phyloP scores from a whole-genome alignment of 2,888 invertebrate genomes.

The Acleris literana region DNA sequence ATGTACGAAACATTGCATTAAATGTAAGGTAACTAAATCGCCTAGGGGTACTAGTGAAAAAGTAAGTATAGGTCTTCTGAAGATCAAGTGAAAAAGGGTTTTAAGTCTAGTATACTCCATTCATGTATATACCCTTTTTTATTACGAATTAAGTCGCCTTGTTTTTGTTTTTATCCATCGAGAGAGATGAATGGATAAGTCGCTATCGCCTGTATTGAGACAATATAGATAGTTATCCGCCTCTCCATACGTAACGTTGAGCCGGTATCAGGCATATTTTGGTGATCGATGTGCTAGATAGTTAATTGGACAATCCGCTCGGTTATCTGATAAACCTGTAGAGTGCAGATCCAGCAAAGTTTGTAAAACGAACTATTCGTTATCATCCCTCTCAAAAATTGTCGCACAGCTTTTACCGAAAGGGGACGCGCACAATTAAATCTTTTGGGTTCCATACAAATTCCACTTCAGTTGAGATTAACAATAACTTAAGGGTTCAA shows the following conservation, averaged over 20 bases:
- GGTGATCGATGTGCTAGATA: constrained; percentile 55
- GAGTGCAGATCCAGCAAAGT: constrained; percentile 16
- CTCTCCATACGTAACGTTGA: constrained; percentile 33
- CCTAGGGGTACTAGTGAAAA: too few relatives aligned
- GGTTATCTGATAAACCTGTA: constrained; percentile 67
- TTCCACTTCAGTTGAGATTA: too few relatives aligned
- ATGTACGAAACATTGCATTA: neutral
- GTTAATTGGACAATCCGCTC: constrained; percentile 62
- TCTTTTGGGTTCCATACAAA: neutral
- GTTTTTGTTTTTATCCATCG: too few relatives aligned
- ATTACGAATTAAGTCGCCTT: too few relatives aligned
- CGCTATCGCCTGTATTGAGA: constrained; percentile 19
- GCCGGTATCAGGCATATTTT: constrained; percentile 30
- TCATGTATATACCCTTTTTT: too few relatives aligned
- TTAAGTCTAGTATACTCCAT: too few relatives aligned
- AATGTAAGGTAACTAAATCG: too few relatives aligned
- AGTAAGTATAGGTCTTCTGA: too few relatives aligned
- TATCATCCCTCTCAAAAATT: neutral
- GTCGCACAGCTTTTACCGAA: neutral
- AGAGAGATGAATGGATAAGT: constrained; percentile 4
- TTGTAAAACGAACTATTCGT: constrained; percentile 1
- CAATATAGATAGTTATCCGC: constrained; percentile 28
- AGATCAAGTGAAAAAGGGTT: too few relatives aligned
- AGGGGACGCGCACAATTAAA: neutral
- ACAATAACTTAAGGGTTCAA: too few relatives aligned